Percentiles rank a stretch among this genome's conserved stretches.
phyloP scores from a whole-genome alignment of 2,888 invertebrate species.

The Pristionchus arcanus region DNA sequence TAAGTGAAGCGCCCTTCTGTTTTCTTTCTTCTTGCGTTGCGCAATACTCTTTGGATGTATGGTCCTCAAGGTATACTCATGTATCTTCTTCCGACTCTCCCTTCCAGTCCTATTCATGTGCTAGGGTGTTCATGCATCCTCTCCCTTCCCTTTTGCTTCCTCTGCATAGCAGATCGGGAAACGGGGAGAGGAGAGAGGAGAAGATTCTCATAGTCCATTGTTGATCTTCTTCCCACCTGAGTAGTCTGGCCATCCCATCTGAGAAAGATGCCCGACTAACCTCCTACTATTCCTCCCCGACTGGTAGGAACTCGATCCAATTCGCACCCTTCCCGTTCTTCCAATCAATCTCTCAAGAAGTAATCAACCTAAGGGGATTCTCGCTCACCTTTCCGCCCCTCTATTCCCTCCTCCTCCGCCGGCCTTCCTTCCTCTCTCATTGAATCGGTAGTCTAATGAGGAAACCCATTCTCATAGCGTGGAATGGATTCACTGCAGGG shows the following conservation, averaged over 20 bases:
- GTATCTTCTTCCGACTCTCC: conserved; percentile 31
- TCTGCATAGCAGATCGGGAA: neutral
- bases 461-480: conserved; percentile 48
- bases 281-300: neutral
- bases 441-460: conserved; percentile 44
- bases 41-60: neutral
- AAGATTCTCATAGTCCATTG: conserved; percentile 31
- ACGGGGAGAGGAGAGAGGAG: neutral
- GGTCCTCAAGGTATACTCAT: conserved; percentile 23
- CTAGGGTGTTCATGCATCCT: conserved; percentile 40
- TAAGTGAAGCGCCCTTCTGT: neutral
- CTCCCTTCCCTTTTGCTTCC: conserved; percentile 5
- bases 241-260: conserved; percentile 39
- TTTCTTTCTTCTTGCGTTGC: neutral
- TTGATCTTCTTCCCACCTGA: conserved; percentile 44
- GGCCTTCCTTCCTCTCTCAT: neutral
- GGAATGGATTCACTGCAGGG: conserved; percentile 46
- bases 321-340: conserved; percentile 6
- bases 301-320: neutral
- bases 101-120: neutral
- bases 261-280: neutral
- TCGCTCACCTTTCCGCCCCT: conserved; percentile 13
- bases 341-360: conserved; percentile 12
- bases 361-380: conserved; percentile 47
- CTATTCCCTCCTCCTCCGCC: neutral